Evolutionary conservation across 2,797 vertebrate genomes (phyloP).

Genomic region (Sciurus vulgaris): DNA sequence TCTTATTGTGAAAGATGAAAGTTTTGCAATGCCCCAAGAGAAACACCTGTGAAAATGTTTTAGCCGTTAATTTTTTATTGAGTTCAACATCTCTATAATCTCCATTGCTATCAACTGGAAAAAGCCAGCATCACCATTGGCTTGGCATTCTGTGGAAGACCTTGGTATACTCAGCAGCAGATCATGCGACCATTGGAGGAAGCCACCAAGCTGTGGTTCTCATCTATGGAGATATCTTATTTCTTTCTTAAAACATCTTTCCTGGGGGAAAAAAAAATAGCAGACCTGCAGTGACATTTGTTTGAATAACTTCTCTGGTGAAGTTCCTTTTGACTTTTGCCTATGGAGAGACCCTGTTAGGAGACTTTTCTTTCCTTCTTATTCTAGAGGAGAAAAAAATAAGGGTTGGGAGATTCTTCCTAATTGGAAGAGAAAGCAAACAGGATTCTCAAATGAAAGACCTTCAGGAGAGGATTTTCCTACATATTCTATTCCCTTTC

Average conservation of each 20-base stretch:
- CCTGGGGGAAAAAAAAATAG: background rate
- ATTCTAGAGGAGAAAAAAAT: background rate
- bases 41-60: background rate
- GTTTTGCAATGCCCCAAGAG: background rate
- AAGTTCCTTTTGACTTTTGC: background rate
- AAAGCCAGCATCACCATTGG: background rate
- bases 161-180: background rate
- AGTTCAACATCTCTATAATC: background rate
- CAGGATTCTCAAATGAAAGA: background rate
- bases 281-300: background rate
- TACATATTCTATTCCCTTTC: background rate
- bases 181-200: accelerated
- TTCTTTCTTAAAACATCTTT: conserved; percentile 30
- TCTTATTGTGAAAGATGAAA: conserved; percentile 8
- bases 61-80: background rate
- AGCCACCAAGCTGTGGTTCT: background rate
- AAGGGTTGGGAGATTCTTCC: background rate
- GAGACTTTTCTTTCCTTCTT: conserved; percentile 5
- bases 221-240: background rate
- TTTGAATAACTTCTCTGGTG: background rate
- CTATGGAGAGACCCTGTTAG: background rate
- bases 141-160: background rate
- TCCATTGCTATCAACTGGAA: background rate
- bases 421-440: conserved; percentile 30
- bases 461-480: conserved; percentile 32